Percentiles rank a stretch among this genome's conserved stretches.
phyloP scores from a whole-genome alignment of 2,888 invertebrate species.

The Phymatocera aterrima region DNA sequence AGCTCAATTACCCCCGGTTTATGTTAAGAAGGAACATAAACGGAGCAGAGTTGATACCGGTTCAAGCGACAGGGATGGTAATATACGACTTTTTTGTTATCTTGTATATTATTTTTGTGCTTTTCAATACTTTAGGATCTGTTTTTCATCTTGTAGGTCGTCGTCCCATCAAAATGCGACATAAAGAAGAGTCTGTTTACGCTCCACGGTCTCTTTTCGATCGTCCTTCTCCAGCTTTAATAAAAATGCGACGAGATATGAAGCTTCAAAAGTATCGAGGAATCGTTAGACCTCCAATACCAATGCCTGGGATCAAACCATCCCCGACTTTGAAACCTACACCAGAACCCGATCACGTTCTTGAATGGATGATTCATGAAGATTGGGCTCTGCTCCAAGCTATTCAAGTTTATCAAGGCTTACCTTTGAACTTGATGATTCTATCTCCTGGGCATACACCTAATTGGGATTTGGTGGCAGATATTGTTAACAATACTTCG shows the following conservation, averaged over 20 bases:
- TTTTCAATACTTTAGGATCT: not conserved
- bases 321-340: constrained; percentile 76
- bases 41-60: constrained; percentile 83
- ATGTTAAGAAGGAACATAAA: constrained; percentile 86
- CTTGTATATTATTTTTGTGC: not conserved
- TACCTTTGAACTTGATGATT: constrained; percentile 86
- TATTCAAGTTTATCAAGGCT: constrained; percentile 83
- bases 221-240: constrained; percentile 83
- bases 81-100: too few species aligned
- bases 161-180: constrained; percentile 78
- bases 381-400: constrained; percentile 93
- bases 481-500: constrained; percentile 91
- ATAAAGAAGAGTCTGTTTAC: constrained; percentile 85
- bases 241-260: constrained; percentile 87
- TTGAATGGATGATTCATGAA: constrained; percentile 94
- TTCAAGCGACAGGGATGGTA: constrained; percentile 75
- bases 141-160: constrained; percentile 72
- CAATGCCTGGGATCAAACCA: constrained; percentile 77
- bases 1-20: constrained; percentile 86
- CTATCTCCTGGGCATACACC: constrained; percentile 90
- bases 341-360: constrained; percentile 79
- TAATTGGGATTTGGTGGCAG: constrained; percentile 97
- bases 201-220: constrained; percentile 91
- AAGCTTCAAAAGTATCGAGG: constrained; percentile 84
- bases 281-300: constrained; percentile 77